phyloP scores from a whole-genome alignment of 2,797 vertebrate genomes.

The Coluber constrictor region DNA sequence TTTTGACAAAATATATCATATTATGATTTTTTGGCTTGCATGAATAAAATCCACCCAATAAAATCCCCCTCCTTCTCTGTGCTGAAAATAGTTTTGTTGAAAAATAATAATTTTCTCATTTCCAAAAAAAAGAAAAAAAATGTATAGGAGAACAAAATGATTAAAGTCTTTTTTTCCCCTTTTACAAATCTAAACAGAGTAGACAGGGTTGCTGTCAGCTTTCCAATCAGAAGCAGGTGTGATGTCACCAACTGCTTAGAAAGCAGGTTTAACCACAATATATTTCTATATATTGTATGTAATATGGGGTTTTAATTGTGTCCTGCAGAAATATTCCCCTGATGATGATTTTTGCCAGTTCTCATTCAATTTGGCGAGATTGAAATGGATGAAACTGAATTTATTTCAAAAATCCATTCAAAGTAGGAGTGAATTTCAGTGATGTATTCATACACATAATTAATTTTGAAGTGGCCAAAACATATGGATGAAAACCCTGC shows the following conservation, averaged over 20 bases:
- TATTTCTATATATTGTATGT: neutral
- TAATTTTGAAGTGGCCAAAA: neutral
- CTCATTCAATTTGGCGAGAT: neutral
- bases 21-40: slow-evolving; percentile 47
- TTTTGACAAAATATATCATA: slow-evolving; percentile 63
- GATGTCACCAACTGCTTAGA: neutral
- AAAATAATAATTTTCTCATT: slow-evolving; percentile 58
- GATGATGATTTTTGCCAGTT: neutral
- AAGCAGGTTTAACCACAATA: neutral
- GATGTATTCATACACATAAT: neutral
- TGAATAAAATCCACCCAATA: neutral
- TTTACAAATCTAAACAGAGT: slow-evolving; percentile 55
- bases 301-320: neutral
- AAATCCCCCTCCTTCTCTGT: neutral
- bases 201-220: slow-evolving; percentile 42
- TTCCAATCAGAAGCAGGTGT: slow-evolving; percentile 35
- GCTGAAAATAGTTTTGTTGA: slow-evolving; percentile 59
- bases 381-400: neutral
- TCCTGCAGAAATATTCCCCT: neutral
- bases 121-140: slow-evolving; percentile 34
- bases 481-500: neutral
- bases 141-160: neutral
- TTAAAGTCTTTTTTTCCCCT: slow-evolving; percentile 21
- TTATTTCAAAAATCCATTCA: neutral
- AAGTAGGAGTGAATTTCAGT: neutral